A percentile compares a stretch with the other conserved stretches of the same genome.
phyloP scores from a whole-genome alignment of 1,140 invertebrate genomes.

The Fopius arisanus region DNA sequence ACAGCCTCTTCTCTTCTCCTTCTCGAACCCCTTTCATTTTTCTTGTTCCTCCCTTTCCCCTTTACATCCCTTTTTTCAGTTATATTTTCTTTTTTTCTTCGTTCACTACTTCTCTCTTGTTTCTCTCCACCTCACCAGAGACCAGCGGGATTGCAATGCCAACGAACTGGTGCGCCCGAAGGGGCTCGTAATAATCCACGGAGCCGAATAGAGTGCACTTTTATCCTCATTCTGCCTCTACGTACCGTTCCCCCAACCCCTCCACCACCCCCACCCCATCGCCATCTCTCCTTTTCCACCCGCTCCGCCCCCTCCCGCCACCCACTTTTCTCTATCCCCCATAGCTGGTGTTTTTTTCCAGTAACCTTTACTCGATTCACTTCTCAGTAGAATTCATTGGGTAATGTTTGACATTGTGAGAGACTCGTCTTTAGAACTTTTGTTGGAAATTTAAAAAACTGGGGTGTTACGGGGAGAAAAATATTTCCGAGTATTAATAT shows the following conservation, averaged over 20 bases:
- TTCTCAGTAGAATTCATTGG: not conserved
- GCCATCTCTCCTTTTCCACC: too few species aligned
- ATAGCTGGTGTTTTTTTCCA: conserved; percentile 11
- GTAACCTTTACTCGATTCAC: not conserved
- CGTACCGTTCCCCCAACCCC: not conserved
- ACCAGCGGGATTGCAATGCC: conserved; percentile 26
- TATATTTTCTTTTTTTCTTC: not conserved
- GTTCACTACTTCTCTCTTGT: conserved; percentile 1
- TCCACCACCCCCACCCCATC: not conserved
- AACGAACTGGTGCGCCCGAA: conserved; percentile 15
- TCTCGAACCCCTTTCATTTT: not conserved
- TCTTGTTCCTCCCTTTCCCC: not conserved
- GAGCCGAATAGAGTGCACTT: conserved; percentile 25
- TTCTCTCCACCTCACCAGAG: not conserved
- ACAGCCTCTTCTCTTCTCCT: conserved; percentile 1
- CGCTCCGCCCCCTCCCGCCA: not conserved
- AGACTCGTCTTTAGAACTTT: not conserved
- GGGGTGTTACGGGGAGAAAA: too few species aligned
- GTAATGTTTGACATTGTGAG: not conserved
- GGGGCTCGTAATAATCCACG: conserved; percentile 30
- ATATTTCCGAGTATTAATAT: too few species aligned
- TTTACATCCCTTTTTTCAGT: not conserved
- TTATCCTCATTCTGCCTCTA: conserved; percentile 20
- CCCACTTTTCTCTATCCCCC: not conserved
- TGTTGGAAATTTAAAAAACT: too few species aligned